Conservation (phyloP, 2,797 vertebrate genomes). For the Hoplostethus atlanticus region DNA sequence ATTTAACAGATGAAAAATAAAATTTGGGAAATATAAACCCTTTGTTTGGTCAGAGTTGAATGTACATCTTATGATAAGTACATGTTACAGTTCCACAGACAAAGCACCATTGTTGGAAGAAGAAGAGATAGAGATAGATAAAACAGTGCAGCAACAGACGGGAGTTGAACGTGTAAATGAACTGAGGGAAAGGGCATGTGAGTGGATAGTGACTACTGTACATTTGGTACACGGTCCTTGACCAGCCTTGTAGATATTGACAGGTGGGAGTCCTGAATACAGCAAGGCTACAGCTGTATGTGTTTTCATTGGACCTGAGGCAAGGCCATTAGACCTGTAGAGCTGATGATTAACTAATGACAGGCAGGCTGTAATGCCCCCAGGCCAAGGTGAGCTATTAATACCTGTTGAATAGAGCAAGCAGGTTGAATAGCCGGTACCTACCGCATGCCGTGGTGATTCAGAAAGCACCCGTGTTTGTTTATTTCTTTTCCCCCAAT, state of each 20-base stretch:
- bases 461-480: neutral
- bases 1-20: conserved; percentile 77
- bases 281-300: neutral
- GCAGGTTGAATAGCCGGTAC: neutral
- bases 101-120: neutral
- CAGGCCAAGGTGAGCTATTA: conserved; percentile 20
- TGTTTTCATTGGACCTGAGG: neutral
- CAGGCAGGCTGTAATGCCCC: neutral
- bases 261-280: neutral
- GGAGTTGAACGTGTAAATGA: neutral
- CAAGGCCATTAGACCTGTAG: neutral
- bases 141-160: neutral
- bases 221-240: neutral
- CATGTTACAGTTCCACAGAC: neutral
- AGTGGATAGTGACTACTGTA: neutral
- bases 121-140: neutral
- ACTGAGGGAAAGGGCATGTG: neutral
- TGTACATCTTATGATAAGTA: neutral
- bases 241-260: neutral
- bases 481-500: neutral
- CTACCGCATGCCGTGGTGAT: neutral
- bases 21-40: conserved; percentile 61
- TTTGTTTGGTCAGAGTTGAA: neutral
- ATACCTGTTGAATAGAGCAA: conserved; percentile 3
- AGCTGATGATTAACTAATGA: conserved; percentile 7